Conservation (phyloP, 2,797 vertebrate genomes). For the Simalia tracyae region DNA sequence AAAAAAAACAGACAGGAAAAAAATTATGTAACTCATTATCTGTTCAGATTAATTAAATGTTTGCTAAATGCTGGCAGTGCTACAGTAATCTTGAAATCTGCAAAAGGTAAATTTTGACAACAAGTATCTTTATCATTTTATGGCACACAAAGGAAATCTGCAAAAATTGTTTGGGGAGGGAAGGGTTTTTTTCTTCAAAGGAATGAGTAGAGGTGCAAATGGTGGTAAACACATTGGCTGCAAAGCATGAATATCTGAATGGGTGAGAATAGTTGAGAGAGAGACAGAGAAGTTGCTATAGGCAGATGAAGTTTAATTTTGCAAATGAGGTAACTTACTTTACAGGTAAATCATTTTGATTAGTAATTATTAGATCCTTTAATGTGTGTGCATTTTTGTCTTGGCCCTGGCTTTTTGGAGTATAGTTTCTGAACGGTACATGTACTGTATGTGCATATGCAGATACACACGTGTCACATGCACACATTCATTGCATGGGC, state of each 20-base stretch:
- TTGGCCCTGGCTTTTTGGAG: neutral
- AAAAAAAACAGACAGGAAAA: neutral
- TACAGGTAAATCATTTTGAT: neutral
- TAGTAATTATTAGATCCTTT: neutral
- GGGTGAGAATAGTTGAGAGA: neutral
- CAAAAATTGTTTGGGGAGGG: neutral
- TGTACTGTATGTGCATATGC: neutral
- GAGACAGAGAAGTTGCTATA: neutral
- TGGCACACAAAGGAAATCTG: neutral
- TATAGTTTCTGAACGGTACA: neutral
- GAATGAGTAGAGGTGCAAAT: neutral
- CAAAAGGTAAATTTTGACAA: neutral
- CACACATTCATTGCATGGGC: neutral
- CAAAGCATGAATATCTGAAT: neutral
- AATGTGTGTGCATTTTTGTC: neutral
- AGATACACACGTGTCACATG: too few relatives aligned
- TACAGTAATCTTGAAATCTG: neutral
- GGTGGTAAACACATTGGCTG: neutral
- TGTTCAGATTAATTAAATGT: neutral
- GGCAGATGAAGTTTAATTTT: neutral
- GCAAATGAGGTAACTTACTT: neutral
- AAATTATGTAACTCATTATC: neutral
- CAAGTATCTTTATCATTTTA: neutral
- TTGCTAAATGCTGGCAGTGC: neutral
- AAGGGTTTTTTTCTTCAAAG: neutral